A percentile compares a stretch with the other conserved stretches of the same genome.
phyloP scores from a whole-genome alignment of 2,797 vertebrate species.

The Pempheris klunzingeri region DNA sequence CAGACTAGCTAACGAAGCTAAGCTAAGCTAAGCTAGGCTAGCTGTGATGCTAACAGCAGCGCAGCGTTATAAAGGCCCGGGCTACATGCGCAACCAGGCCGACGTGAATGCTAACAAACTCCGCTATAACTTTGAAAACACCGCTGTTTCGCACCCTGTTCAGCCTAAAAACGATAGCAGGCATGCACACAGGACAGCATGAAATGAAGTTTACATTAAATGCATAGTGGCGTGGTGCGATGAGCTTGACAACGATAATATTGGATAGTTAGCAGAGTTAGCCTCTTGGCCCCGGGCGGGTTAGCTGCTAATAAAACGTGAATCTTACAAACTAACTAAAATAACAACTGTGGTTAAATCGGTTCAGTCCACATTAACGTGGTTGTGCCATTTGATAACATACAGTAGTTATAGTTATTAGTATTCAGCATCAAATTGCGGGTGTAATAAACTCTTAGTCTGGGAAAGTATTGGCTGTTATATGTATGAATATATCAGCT shows the following conservation, averaged over 20 bases:
- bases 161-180: accelerated
- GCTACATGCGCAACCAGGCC: conserved; percentile 38
- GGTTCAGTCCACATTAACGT: no score
- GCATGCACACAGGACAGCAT: accelerated
- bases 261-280: conserved; percentile 18
- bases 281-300: conserved; percentile 4
- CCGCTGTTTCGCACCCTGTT: neutral
- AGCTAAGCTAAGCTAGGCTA: conserved; percentile 52
- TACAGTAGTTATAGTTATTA: neutral
- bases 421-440: neutral
- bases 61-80: conserved; percentile 46
- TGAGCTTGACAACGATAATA: neutral
- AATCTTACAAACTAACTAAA: neutral
- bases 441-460: accelerated
- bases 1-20: conserved; percentile 14
- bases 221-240: neutral
- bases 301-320: neutral
- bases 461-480: neutral
- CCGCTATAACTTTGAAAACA: conserved; percentile 13
- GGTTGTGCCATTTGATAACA: neutral
- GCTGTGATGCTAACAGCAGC: conserved; percentile 44
- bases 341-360: no score
- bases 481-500: accelerated
- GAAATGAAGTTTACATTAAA: no score
- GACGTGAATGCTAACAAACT: conserved; percentile 18